Evolutionary conservation across 2,113 vertebrate species (phyloP), one percentile per base, ranked within the genome.

Genomic region (Willisornis vidua): DNA sequence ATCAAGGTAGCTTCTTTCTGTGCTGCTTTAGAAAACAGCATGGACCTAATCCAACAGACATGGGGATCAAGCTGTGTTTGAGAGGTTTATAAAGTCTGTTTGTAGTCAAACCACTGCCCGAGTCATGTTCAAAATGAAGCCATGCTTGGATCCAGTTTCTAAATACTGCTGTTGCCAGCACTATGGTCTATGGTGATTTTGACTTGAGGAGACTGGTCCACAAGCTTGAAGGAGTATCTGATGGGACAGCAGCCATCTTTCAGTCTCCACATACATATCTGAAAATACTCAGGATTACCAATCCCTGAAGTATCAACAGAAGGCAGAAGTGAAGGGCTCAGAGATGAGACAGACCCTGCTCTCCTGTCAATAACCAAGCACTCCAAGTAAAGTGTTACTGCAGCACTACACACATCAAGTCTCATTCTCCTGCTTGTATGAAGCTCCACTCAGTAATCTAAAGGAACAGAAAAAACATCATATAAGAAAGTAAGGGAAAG

Each of bases 221-320:
- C 52, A 82, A 78, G 54, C 49, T 61, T 65, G 65, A 79, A 84
- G 39, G 83, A 88, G 16, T 75, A 97, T 84, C 93, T 94, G 86
- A 92, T 87, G 91, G 91, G 94, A 89, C 33, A 92, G 66, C 33
- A 78, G 91, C 86, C 93, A 92, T 48, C 70, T 91, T 68, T 77
- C 41, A 90, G 73, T 71, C 65, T 49, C 43, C 35, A 43, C 65
- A 76, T 19, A 79, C 3, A 2, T 19, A 63, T 75, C 70, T 91
- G 81, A 87, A 89, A 95, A 85, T 1, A 6, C 49, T 73, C 41
- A 37, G 54, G 49, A 91, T 82, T 82, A 89, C 85, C 85, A 91
- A 19, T n/a, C 57, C 45, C 66, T 48, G 25, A 85, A 89, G 24
- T 12, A 94, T 65, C 71, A 87, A 68, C 41, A 87, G 45, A 84